Evolutionary conservation across 92 coral and sea anemone genomes (phyloP), one percentile per base, ranked within the genome.

Genomic region (Epizoanthus rinbou): DNA sequence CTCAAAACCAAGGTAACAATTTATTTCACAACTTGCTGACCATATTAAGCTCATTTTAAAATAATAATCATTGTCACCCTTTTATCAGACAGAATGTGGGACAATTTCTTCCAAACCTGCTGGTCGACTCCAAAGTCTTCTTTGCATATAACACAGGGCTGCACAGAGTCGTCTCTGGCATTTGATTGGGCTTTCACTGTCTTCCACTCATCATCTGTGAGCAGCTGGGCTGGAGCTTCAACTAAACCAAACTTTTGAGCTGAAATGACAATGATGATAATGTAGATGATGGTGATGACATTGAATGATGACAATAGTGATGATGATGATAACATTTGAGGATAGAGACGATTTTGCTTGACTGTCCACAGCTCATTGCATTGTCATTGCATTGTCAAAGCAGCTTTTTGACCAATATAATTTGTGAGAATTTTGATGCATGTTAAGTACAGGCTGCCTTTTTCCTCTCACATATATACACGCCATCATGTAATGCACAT

Each of bases 121-220:
- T 97, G 98, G 25, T 88, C 95, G 25, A 87, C 84, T 21, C 99
- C 99, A 92, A 97, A 97, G 79, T 97, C 99, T 85, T 97, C 99
- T 87, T 96, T 97, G 65, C 99, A 97, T 58, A 97, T 97, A 28
- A 97, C 99, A 87, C 99, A 97, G 47, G 99, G 99, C 57, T 86
- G 91, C 28, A 71, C 74, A 19, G 99, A 97, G 69, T 97, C 99
- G 11, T 92, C 84, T 66, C 98, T 92, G 47, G 94, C 93, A 92
- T 94, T 97, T 5, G 99, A 97, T 82, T 88, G 92, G 15, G 86
- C 83, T 79, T 97, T 97, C 41, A 97, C 93, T 59, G 66, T 69
- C 80, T 89, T 94, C 99, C 99, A 97, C 39, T 97, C 95, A 53
- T 90, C 83, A 84, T 94, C 98, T 11, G 98, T 86, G 9, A 97